phyloP scores from a whole-genome alignment of 2,888 invertebrate genomes.

The Cryptosula pallasiana region DNA sequence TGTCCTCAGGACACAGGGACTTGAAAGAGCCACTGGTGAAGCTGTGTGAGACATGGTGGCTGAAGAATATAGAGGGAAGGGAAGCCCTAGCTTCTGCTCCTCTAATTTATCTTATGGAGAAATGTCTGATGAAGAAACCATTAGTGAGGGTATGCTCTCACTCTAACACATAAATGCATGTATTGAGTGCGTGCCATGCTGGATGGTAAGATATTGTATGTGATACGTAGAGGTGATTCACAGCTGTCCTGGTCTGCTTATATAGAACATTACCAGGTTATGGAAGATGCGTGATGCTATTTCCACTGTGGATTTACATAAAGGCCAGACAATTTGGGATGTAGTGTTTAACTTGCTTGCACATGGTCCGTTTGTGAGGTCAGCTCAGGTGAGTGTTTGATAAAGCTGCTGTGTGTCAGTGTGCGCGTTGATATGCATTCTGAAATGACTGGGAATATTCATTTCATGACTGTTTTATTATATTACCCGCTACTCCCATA shows the following conservation, averaged over 20 bases:
- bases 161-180: neutral
- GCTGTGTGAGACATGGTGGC: slow-evolving; percentile 9
- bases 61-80: neutral
- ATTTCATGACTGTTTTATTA: too few relatives aligned
- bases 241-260: neutral
- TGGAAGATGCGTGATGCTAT: neutral
- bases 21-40: neutral
- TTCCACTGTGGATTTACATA: neutral
- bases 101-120: neutral
- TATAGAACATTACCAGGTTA: neutral
- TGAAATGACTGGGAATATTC: too few relatives aligned
- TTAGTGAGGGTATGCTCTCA: neutral
- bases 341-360: slow-evolving; percentile 4
- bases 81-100: neutral
- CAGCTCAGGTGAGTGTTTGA: too few relatives aligned
- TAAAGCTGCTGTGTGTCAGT: too few relatives aligned
- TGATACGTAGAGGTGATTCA: too few relatives aligned
- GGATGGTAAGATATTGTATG: too few relatives aligned
- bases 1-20: neutral
- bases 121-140: neutral
- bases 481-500: too few relatives aligned
- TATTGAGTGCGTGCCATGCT: neutral
- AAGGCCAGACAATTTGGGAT: slow-evolving; percentile 4
- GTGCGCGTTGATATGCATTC: too few relatives aligned
- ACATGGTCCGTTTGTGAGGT: neutral